Base-by-base conservation (phyloP, 2,797 vertebrate genomes). In the Acomys russatus region DNA sequence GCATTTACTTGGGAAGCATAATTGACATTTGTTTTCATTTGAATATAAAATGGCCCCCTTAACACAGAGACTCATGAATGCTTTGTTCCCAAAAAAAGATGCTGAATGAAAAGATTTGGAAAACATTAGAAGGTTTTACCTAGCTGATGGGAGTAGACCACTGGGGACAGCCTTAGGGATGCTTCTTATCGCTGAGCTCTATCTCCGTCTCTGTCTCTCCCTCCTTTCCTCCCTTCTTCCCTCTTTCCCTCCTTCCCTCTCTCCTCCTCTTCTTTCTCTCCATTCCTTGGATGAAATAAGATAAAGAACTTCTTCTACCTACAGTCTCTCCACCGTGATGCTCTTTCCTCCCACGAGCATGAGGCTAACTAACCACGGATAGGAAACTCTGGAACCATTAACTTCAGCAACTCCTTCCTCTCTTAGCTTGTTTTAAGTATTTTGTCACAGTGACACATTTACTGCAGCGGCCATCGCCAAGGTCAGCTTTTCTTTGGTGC, bases 151-250 rank as follows among this genome's bases (percentile, higher is more conserved):
- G 38, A 79, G 10, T 22, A 68, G 44, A n/a, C 51, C 74, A 68
- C 22, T 30, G 33, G 33, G 44, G 6, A 35, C 17, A 22, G 22
- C 61, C 20, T n/a, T 51, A 17, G 30, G 38, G 14, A 33, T 54
- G 59, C 28, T 64, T 64, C 59, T 54, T 54, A 23, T 70, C 64
- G 51, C 30, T 70, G 30, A 54, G 35, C 10, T 6, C 30, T 23
- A 1, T 23, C 63, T 85, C 17, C 28, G 1, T 44, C 5, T 49
- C 23, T 63, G 5, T 28, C 22, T 51, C 17, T 7, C 63, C 20
- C 15, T 49, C 15, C 14, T 4, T n/a, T 1, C 23, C 4, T 56
- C 33, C 56, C 4, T 1, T 4, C 38, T 8, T 5, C 2, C 2
- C 14, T 23, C 30, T 9, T 25, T 15, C 4, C 56, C 33, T 22